Evolutionary conservation across 2,113 vertebrate genomes (phyloP).

Genomic region (Chaetorhynchus papuensis): DNA sequence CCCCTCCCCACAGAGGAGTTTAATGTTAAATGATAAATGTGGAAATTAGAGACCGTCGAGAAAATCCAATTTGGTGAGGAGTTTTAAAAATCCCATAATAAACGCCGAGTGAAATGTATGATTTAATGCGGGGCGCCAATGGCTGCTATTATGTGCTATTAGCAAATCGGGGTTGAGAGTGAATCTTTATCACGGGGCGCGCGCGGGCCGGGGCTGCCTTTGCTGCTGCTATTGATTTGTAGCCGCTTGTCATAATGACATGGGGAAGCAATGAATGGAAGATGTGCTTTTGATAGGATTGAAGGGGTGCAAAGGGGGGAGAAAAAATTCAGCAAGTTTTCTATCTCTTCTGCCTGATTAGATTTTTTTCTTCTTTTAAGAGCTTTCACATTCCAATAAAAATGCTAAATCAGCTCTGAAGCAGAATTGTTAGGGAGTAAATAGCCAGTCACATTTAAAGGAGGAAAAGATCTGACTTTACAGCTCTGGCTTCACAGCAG

Average conservation of each 20-base stretch:
- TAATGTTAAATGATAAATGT: slow-evolving; percentile 98
- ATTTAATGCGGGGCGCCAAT: slow-evolving; percentile 89
- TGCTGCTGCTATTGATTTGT: slow-evolving; percentile 83
- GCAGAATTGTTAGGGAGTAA: slow-evolving; percentile 79
- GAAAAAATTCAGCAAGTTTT: slow-evolving; percentile 82
- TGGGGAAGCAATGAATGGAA: slow-evolving; percentile 83
- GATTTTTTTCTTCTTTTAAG: slow-evolving; percentile 83
- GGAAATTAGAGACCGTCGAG: slow-evolving; percentile 89
- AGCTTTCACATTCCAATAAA: slow-evolving; percentile 85
- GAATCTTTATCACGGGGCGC: slow-evolving; percentile 78
- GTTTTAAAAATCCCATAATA: slow-evolving; percentile 88
- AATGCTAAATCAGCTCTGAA: slow-evolving; percentile 82
- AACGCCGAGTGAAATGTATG: slow-evolving; percentile 83
- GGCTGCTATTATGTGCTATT: slow-evolving; percentile 89
- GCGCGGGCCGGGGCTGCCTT: slow-evolving; percentile 65
- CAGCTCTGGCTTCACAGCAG: slow-evolving; percentile 47
- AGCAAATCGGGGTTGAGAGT: slow-evolving; percentile 84
- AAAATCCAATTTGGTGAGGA: slow-evolving; percentile 94
- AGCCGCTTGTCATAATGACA: slow-evolving; percentile 84
- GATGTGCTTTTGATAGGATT: slow-evolving; percentile 84
- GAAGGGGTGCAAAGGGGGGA: slow-evolving; percentile 64
- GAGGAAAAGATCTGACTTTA: slow-evolving; percentile 64
- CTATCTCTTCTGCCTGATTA: slow-evolving; percentile 84
- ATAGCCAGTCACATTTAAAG: slow-evolving; percentile 77
- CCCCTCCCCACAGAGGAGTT: slow-evolving; percentile 73